Evolutionary conservation across 2,797 vertebrate genomes (phyloP).

Genomic region (Phataginus tetradactyla): DNA sequence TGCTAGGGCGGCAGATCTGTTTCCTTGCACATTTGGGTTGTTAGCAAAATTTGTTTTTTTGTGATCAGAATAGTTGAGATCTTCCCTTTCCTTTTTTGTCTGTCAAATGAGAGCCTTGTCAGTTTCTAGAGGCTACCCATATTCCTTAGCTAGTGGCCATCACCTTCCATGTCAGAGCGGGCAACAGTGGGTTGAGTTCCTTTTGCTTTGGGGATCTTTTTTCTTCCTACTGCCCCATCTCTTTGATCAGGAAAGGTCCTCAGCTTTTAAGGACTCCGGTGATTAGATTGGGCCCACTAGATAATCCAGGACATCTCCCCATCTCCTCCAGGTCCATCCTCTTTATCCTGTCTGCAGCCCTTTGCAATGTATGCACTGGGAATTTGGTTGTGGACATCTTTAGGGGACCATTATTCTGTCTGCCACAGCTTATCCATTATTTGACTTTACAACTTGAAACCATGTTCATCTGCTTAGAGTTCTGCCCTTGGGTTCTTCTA

Average conservation of each 20-base stretch:
- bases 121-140: background rate
- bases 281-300: background rate
- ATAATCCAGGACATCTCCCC: background rate
- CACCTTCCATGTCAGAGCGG: background rate
- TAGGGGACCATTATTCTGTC: background rate
- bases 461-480: background rate
- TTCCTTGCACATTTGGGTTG: background rate
- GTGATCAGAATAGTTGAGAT: background rate
- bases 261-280: background rate
- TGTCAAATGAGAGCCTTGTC: background rate
- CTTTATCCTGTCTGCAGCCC: background rate
- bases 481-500: background rate
- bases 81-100: background rate
- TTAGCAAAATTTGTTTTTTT: background rate
- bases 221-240: background rate
- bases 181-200: background rate
- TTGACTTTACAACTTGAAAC: background rate
- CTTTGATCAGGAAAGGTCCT: background rate
- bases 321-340: background rate
- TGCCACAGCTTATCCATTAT: background rate
- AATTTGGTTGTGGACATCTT: background rate
- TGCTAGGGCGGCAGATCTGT: background rate
- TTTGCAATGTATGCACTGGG: background rate
- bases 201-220: background rate
- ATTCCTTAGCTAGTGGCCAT: background rate